Percentiles rank a stretch among this genome's conserved stretches.
These are phyloP conservation scores for Semicossyphus pulcher DNA, from an alignment of 2,113 vertebrate species.

Conservation along the genomic window DNA sequence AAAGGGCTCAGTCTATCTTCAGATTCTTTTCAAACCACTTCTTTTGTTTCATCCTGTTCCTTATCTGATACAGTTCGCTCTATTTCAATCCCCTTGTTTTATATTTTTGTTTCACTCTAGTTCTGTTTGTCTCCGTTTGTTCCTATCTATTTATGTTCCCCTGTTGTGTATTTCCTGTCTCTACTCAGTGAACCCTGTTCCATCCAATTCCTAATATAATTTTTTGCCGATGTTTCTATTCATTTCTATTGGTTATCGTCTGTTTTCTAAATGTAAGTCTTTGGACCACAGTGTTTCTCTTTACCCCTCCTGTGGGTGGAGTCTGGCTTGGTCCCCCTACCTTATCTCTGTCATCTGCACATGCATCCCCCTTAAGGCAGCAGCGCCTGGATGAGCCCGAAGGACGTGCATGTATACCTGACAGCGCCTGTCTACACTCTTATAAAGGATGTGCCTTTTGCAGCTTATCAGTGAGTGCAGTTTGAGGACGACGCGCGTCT, in stretches of 20 bases:
- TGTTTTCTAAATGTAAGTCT: conserved; percentile 57
- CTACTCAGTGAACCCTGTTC: conserved; percentile 57
- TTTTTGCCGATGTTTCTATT: conserved; percentile 45
- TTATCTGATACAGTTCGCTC: background rate
- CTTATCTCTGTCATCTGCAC: conserved; percentile 71
- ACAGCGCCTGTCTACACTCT: conserved; percentile 65
- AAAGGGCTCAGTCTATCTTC: conserved; percentile 9
- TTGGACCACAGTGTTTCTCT: conserved; percentile 63
- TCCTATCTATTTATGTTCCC: conserved; percentile 44
- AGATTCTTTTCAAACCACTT: background rate
- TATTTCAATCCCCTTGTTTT: conserved; percentile 37
- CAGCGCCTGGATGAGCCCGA: conserved; percentile 29
- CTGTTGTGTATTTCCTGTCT: conserved; percentile 64
- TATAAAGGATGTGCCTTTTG: conserved; percentile 59
- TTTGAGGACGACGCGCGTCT: conserved; percentile 35
- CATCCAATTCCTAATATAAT: conserved; percentile 33
- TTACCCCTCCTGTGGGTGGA: conserved; percentile 57
- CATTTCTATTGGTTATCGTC: conserved; percentile 51
- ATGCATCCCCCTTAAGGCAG: conserved; percentile 38
- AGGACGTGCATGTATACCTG: conserved; percentile 69
- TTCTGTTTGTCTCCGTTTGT: conserved; percentile 49
- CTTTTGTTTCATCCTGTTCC: background rate
- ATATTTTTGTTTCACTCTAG: conserved; percentile 27
- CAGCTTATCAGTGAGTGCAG: conserved; percentile 65
- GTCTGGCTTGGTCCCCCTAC: conserved; percentile 60